Conservation (phyloP, 2,113 vertebrate genomes). For the Engraulis encrasicolus region DNA sequence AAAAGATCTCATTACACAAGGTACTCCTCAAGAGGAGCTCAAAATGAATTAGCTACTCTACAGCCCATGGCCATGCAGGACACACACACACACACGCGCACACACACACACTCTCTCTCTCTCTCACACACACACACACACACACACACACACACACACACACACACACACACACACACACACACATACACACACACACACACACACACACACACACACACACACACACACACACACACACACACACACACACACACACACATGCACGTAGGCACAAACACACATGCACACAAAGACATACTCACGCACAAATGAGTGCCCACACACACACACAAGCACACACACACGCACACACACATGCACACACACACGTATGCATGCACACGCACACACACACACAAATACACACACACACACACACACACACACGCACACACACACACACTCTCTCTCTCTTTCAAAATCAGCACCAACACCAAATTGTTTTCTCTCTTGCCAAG, state of each 20-base stretch:
- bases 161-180: background rate
- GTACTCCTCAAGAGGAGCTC: background rate
- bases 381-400: too few relatives aligned
- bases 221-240: background rate
- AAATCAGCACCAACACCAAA: background rate
- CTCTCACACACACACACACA: too few relatives aligned
- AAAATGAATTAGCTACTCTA: slow-evolving; percentile 5
- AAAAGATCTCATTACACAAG: slow-evolving; percentile 5
- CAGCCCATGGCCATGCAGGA: background rate
- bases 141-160: too few relatives aligned
- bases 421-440: too few relatives aligned
- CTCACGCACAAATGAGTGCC: too few relatives aligned
- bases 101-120: background rate
- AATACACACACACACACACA: too few relatives aligned
- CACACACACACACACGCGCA: background rate
- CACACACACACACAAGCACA: background rate
- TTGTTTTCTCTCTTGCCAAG: background rate
- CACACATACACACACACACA: background rate
- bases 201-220: background rate
- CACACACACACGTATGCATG: too few relatives aligned
- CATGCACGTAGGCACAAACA: too few relatives aligned
- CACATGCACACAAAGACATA: too few relatives aligned
- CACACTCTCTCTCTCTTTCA: background rate
- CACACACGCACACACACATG: too few relatives aligned
- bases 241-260: background rate